A percentile compares a stretch with the other conserved stretches of the same genome.
phyloP scores from a whole-genome alignment of 2,113 vertebrate species.

The Hepsetus odoe region DNA sequence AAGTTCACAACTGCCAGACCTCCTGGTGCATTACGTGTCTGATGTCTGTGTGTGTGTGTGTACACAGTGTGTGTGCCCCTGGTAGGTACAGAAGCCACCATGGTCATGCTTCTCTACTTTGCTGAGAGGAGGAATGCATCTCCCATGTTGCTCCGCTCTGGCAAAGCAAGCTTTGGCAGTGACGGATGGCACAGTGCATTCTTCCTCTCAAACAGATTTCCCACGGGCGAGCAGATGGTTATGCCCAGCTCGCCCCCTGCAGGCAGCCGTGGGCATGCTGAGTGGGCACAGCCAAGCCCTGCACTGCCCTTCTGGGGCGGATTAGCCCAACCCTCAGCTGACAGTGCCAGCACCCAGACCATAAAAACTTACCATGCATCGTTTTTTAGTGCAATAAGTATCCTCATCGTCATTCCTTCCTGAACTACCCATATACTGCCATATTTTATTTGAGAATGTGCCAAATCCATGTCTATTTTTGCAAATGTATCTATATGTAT shows the following conservation, averaged over 20 bases:
- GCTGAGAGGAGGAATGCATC: slow-evolving; percentile 46
- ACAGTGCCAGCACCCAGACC: slow-evolving; percentile 63
- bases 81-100: not conserved
- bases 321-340: slow-evolving; percentile 54
- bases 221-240: slow-evolving; percentile 78
- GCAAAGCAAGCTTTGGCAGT: slow-evolving; percentile 59
- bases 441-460: slow-evolving; percentile 72
- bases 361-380: slow-evolving; percentile 66
- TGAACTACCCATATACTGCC: slow-evolving; percentile 66
- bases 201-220: slow-evolving; percentile 67
- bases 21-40: slow-evolving; percentile 41
- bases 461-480: slow-evolving; percentile 74
- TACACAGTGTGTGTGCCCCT: slow-evolving; percentile 22
- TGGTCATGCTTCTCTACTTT: slow-evolving; percentile 23
- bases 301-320: slow-evolving; percentile 59
- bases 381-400: slow-evolving; percentile 75
- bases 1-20: slow-evolving; percentile 25
- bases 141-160: slow-evolving; percentile 40
- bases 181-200: slow-evolving; percentile 68
- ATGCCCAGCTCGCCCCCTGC: slow-evolving; percentile 73
- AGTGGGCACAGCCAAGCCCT: slow-evolving; percentile 57
- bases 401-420: slow-evolving; percentile 71
- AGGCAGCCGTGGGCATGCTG: slow-evolving; percentile 67
- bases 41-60: slow-evolving; percentile 44
- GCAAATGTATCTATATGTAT: slow-evolving; percentile 68